These are phyloP conservation scores for Xylota sylvarum DNA, from an alignment of 2,888 invertebrate species.

Conservation along the genomic window DNA sequence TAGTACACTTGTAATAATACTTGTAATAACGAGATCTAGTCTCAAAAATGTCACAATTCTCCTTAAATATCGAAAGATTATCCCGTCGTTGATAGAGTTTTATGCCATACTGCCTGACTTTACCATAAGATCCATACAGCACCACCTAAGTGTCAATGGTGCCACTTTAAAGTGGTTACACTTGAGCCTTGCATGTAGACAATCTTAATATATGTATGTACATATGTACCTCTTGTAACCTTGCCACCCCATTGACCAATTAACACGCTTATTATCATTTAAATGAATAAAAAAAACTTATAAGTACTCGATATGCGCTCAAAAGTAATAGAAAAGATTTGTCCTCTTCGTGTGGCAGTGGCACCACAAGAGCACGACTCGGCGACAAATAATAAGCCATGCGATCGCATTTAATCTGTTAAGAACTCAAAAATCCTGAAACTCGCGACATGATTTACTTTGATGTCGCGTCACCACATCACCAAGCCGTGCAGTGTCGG, in stretches of 20 bases:
- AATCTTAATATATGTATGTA: conserved; percentile 48
- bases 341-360: conserved; percentile 51
- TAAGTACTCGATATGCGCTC: conserved; percentile 37
- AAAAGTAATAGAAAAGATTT: conserved; percentile 36
- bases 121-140: conserved; percentile 23
- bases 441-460: conserved; percentile 55
- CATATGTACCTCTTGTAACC: no score
- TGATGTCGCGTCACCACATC: conserved; percentile 57
- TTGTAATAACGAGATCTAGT: no score
- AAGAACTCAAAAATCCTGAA: conserved; percentile 50
- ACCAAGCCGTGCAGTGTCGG: conserved; percentile 58
- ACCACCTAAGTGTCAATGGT: conserved; percentile 19
- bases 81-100: no score
- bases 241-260: conserved; percentile 71
- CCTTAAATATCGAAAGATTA: background rate
- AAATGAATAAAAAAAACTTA: conserved; percentile 16
- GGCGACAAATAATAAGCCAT: conserved; percentile 9
- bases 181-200: conserved; percentile 54
- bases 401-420: conserved; percentile 51
- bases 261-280: conserved; percentile 44
- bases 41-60: no score
- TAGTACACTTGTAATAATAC: no score
- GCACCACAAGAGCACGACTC: conserved; percentile 51
- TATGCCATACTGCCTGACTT: no score
- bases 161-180: conserved; percentile 36